phyloP scores from a whole-genome alignment of 2,888 invertebrate species.

The Nephrotoma flavescens region DNA sequence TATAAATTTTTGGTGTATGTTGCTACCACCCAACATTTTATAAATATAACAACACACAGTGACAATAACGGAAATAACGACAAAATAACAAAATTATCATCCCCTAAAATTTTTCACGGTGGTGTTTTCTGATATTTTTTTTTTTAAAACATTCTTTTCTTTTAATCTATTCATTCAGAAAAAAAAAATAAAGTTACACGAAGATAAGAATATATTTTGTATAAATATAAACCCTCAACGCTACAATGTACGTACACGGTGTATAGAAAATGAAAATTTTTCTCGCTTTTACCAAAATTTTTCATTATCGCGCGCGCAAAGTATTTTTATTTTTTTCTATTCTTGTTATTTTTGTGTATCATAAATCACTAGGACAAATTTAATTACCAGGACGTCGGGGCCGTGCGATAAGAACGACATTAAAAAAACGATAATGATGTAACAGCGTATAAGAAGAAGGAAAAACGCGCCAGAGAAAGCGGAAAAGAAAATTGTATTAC shows the following conservation, averaged over 20 bases:
- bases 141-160: background rate
- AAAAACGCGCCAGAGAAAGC: background rate
- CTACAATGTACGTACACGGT: background rate
- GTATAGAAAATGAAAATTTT: background rate
- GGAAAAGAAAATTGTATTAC: background rate
- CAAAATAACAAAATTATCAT: background rate
- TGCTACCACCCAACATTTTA: background rate
- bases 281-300: background rate
- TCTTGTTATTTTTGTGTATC: conserved; percentile 10
- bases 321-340: background rate
- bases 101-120: background rate
- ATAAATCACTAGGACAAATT: conserved; percentile 20
- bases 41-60: background rate
- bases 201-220: background rate
- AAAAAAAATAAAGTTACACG: background rate
- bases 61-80: background rate
- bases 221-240: background rate
- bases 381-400: conserved; percentile 16
- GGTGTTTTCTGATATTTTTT: background rate
- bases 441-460: background rate
- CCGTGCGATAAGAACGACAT: conserved; percentile 9
- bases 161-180: background rate
- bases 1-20: background rate
- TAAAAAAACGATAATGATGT: conserved; percentile 3
- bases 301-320: background rate